Evolutionary conservation across 2,888 invertebrate species (phyloP).

Genomic region (Aphidoletes aphidimyza): DNA sequence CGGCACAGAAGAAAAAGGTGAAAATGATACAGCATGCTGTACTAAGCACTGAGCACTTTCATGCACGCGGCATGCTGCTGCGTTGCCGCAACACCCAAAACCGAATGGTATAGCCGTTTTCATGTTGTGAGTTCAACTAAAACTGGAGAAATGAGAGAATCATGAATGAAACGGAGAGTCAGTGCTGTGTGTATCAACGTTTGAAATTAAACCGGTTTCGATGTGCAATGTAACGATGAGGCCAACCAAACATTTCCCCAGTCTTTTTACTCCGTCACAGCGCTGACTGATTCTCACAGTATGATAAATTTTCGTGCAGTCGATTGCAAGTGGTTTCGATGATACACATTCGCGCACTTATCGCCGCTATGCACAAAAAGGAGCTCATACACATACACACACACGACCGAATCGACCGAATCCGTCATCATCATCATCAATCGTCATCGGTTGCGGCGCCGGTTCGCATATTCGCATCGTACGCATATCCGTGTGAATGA

Average conservation of each 20-base stretch:
- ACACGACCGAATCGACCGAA: too few relatives aligned
- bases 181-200: neutral
- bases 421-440: neutral
- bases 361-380: neutral
- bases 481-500: conserved; percentile 49
- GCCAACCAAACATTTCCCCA: neutral
- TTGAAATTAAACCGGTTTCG: conserved; percentile 13
- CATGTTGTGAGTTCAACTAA: neutral
- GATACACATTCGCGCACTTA: too few relatives aligned
- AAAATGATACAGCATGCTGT: neutral
- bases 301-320: neutral
- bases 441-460: neutral
- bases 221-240: neutral
- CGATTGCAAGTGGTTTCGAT: neutral
- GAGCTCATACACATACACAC: too few relatives aligned
- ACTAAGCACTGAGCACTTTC: too few relatives aligned
- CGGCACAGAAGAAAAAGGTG: conserved; percentile 5
- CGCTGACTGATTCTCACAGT: neutral
- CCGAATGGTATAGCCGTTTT: neutral
- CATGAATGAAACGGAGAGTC: conserved; percentile 38
- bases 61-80: neutral
- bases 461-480: neutral
- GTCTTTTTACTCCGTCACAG: neutral
- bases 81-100: too few relatives aligned
- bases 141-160: conserved; percentile 12